Conservation (phyloP, 2,888 invertebrate genomes). For the Drepana falcataria region DNA sequence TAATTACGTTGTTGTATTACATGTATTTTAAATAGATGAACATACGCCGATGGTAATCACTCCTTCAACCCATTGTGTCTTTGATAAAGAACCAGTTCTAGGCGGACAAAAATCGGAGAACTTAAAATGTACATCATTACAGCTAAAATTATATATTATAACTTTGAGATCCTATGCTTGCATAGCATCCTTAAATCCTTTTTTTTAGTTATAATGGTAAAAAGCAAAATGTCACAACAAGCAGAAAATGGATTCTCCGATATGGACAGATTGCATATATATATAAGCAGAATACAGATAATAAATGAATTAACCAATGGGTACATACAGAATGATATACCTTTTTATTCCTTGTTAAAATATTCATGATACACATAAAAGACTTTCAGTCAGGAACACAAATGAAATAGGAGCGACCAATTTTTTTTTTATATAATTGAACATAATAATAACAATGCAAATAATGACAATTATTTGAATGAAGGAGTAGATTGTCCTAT, state of each 20-base stretch:
- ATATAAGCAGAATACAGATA: neutral
- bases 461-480: too few relatives aligned
- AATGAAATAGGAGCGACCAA: too few relatives aligned
- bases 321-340: too few relatives aligned
- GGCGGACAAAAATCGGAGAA: conserved; percentile 4
- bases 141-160: conserved; percentile 15
- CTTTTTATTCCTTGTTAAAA: too few relatives aligned
- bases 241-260: conserved; percentile 72
- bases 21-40: conserved; percentile 43
- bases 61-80: conserved; percentile 71
- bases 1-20: conserved; percentile 37
- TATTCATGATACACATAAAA: too few relatives aligned
- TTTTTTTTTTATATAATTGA: too few relatives aligned
- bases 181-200: conserved; percentile 34
- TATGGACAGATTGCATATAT: conserved; percentile 21
- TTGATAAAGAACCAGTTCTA: conserved; percentile 16
- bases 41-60: conserved; percentile 64
- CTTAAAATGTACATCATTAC: conserved; percentile 33
- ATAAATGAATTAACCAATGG: too few relatives aligned
- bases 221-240: conserved; percentile 76
- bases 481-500: too few relatives aligned
- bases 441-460: too few relatives aligned
- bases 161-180: conserved; percentile 24
- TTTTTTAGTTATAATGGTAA: conserved; percentile 39
- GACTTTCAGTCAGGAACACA: too few relatives aligned